Evolutionary conservation across 1,140 invertebrate genomes (phyloP).

Genomic region (Drosophila biarmipes): DNA sequence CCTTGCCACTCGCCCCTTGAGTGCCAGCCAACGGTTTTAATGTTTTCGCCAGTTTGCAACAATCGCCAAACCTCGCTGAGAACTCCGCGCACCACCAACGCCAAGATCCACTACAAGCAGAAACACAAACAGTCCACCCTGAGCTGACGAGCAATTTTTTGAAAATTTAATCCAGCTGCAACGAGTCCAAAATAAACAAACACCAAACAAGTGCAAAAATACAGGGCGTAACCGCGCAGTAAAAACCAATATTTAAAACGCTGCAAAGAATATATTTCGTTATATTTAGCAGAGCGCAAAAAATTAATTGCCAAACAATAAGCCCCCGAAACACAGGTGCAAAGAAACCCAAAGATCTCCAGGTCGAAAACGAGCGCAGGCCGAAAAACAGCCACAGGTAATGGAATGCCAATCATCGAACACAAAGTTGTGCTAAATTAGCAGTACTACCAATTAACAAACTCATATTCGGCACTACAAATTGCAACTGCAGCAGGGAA

Average conservation of each 20-base stretch:
- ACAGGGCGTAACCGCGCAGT: conserved; percentile 17
- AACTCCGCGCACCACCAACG: conserved; percentile 25
- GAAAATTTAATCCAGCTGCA: background rate
- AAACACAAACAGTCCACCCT: conserved; percentile 55
- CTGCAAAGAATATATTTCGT: conserved; percentile 11
- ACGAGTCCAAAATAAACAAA: conserved; percentile 6
- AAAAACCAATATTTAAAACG: conserved; percentile 26
- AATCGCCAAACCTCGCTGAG: conserved; percentile 26
- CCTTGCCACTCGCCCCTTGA: conserved; percentile 2
- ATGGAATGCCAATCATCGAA: conserved; percentile 12
- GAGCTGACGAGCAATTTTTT: conserved; percentile 53
- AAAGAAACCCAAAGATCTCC: conserved; percentile 16
- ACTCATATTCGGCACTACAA: background rate
- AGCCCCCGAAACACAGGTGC: conserved; percentile 6
- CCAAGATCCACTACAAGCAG: conserved; percentile 49
- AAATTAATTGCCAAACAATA: conserved; percentile 29
- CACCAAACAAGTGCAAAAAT: conserved; percentile 20
- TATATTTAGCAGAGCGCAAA: background rate
- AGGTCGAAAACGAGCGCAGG: background rate
- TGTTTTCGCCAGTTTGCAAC: conserved; percentile 52
- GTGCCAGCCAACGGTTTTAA: conserved; percentile 45
- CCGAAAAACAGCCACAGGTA: conserved; percentile 10
- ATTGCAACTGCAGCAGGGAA: background rate
- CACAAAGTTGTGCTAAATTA: conserved; percentile 19
- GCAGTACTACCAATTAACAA: conserved; percentile 8